Base-by-base conservation (phyloP, 1,140 invertebrate genomes). In the Hycleus cichorii region DNA sequence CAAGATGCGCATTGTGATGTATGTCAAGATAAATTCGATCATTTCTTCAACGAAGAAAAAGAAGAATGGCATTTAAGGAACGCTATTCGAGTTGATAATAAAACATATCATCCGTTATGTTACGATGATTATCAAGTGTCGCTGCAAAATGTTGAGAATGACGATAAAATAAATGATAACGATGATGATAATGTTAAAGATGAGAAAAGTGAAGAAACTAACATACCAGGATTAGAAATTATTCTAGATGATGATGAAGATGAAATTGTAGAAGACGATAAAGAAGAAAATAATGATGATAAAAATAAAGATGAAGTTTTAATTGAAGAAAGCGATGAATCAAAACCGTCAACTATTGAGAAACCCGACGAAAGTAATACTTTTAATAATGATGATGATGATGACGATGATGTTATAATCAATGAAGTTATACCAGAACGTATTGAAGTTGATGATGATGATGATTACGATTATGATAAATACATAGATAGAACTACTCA, bases 61-160 rank as follows among this genome's bases (percentile, higher is more conserved):
- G 95, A 97, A 74, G 95, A 96, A 71, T 98, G 95, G 95, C 91
- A 95, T 70, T 76, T 97, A 5, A 80, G 85, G 54, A 88, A 92
- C 69, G 91, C 94, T 0, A 77, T 95, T 3, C 75, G 80, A 18
- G 83, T 87, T 40, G 86, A 93, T 39, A 85, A 81, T 1, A 85
- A 86, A 65, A 86, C 89, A 67, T 96, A 91, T 72, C 94, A 97
- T 80, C 93, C 93, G 0, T 73, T 91, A 24, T 97, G 94, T 74
- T 87, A 90, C 65, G 87, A 95, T 65, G 94, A 96, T 76, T 86
- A 86, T 66, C 89, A 91, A 81, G 89, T 69, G 47, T 71, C 71
- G 2, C 52, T 74, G 24, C 39, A 66, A n/a, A 64, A 70, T 9
- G 43, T 46, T n/a, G 64, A 57, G 4, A 18, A 59, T 7, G 65